Evolutionary conservation across 2,888 invertebrate species (phyloP), one percentile per base, ranked within the genome.

Genomic region (Hyposoter didymator): DNA sequence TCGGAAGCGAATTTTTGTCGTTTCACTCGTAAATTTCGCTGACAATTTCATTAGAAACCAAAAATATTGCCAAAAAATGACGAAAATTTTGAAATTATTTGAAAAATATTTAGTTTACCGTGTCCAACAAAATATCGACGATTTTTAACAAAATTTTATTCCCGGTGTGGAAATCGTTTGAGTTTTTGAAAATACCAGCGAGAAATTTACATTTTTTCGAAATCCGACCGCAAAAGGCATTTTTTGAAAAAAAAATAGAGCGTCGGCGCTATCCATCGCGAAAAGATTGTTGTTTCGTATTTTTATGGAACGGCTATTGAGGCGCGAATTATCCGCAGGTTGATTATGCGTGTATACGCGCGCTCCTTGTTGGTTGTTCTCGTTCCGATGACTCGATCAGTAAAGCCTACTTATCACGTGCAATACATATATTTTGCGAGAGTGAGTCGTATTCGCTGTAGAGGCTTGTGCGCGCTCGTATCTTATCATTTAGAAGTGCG

Each of bases 401-500:
- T 39, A 62, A 64, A 66, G 78, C 82, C 81, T 22, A 76, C 79
- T 82, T 85, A 84, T 78, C 35, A 4, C 81, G 74, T 66, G 59
- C 73, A 66, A 75, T 74, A 74, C 73, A 85, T 55, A 49, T 45
- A 62, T 45, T n/a, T 35, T 32, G 52, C 49, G 62, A 66, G 78
- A 79, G 66, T 83, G 79, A 76, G 69, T 82, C 59, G 82, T 69
- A 80, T 83, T 78, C 59, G 67, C 69, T 12, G 67, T 84, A 64
- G 35, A 4, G 67, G 84, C 86, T n/a, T n/a, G n/a, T n/a, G 78
- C 69, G 72, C 76, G 81, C 82, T 88, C 86, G 72, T 86, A 86
- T 86, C 89, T 89, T 90, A 90, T 90, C 88, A 76, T 81, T 81
- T 73, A 67, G 85, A 80, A 86, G 83, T 74, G 49, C 76, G 64